phyloP scores from a whole-genome alignment of 2,797 vertebrate species.

The Pipistrellus kuhlii region DNA sequence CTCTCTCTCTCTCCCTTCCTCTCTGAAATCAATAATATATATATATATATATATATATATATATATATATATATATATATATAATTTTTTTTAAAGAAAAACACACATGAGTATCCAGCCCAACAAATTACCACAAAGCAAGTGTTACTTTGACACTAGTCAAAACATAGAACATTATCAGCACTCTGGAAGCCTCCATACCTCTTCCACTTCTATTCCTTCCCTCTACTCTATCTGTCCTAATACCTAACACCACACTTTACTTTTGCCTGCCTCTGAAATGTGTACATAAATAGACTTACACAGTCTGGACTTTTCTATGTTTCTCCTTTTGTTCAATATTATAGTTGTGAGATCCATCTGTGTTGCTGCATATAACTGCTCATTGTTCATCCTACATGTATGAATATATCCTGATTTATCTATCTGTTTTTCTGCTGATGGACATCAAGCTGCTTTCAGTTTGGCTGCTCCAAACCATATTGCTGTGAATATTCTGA shows the following conservation, averaged over 20 bases:
- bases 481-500: not conserved
- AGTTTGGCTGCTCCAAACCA: not conserved
- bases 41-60: no score
- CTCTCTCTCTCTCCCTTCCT: no score
- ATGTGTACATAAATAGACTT: not conserved
- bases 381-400: not conserved
- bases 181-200: not conserved
- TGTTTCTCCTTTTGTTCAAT: slow-evolving; percentile 34
- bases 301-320: not conserved
- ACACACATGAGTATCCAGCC: not conserved
- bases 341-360: not conserved
- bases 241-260: not conserved
- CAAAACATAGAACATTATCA: not conserved
- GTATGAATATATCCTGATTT: not conserved
- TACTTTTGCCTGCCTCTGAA: slow-evolving; percentile 14
- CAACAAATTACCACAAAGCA: not conserved
- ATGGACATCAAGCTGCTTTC: not conserved
- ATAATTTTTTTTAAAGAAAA: not conserved
- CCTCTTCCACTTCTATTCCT: not conserved
- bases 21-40: no score
- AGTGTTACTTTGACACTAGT: not conserved
- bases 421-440: not conserved
- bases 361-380: not conserved
- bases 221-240: not conserved
- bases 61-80: no score